These are phyloP conservation scores for cattle (Bos taurus) DNA, from an alignment of 2,113 vertebrate species.

Conservation along the genomic window DNA sequence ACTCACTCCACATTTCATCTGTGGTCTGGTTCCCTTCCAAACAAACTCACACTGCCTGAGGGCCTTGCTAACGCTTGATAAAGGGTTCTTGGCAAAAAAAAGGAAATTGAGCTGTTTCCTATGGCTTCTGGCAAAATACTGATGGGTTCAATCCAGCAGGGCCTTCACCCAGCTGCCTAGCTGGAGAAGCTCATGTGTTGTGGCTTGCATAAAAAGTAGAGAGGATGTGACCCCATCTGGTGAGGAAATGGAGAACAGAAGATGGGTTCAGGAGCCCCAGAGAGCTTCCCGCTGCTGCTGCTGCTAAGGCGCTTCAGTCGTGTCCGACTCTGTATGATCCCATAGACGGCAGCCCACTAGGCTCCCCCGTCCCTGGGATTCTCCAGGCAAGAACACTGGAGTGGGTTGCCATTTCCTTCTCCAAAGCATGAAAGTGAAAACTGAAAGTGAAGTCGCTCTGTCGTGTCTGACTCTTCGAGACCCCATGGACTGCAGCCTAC, in stretches of 20 bases:
- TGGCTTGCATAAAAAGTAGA: not conserved
- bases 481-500: too few relatives aligned
- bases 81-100: not conserved
- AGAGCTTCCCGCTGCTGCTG: not conserved
- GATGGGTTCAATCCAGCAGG: not conserved
- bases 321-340: too few relatives aligned
- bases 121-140: not conserved
- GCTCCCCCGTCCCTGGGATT: too few relatives aligned
- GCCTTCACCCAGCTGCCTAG: not conserved
- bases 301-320: too few relatives aligned
- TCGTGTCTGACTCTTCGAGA: too few relatives aligned
- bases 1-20: not conserved
- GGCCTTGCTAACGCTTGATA: not conserved
- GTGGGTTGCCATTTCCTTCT: too few relatives aligned
- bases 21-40: not conserved
- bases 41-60: not conserved
- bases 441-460: too few relatives aligned
- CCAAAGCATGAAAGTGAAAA: too few relatives aligned
- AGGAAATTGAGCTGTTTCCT: not conserved
- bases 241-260: slow-evolving; percentile 32
- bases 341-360: too few relatives aligned
- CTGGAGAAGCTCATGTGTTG: not conserved
- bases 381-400: too few relatives aligned
- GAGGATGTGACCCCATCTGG: not conserved
- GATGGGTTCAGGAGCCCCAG: not conserved